A percentile compares a stretch with the other conserved stretches of the same genome.
Conservation (phyloP, 37 sponge, comb jelly and placozoan species). For the Hormiphora californensis region DNA sequence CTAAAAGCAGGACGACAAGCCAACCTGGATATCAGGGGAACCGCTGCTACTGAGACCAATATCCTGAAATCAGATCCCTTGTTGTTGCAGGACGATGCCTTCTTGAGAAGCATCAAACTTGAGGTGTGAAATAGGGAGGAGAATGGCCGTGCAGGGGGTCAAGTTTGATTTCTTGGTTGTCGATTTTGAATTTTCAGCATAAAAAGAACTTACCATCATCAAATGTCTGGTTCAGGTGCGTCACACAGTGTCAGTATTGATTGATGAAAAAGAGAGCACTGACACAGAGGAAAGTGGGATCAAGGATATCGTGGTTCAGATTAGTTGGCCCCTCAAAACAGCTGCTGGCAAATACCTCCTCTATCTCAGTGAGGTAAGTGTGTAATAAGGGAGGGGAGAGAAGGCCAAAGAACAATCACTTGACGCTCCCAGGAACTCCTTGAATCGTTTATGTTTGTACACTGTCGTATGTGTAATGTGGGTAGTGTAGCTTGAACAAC, state of each 20-base stretch:
- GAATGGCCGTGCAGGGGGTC: not conserved
- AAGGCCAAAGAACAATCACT: not conserved
- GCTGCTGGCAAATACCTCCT: slow-evolving; percentile 20
- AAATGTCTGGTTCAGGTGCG: slow-evolving; percentile 14
- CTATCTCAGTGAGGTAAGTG: slow-evolving; percentile 35
- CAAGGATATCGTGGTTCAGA: slow-evolving; percentile 19
- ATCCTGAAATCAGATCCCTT: not conserved
- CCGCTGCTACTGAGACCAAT: slow-evolving; percentile 16
- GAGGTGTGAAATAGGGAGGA: not conserved
- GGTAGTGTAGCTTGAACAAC: too few species aligned
- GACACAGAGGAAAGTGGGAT: slow-evolving; percentile 4
- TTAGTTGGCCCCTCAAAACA: slow-evolving; percentile 21
- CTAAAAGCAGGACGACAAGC: slow-evolving; percentile 19
- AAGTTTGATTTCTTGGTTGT: not conserved
- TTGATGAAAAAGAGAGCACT: not conserved
- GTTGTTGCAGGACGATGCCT: not conserved
- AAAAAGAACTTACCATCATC: not conserved
- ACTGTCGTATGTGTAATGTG: too few species aligned
- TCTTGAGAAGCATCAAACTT: slow-evolving; percentile 38
- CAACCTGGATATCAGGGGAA: slow-evolving; percentile 33
- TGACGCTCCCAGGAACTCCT: not conserved
- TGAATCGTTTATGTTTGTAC: not conserved
- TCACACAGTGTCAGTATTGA: slow-evolving; percentile 39
- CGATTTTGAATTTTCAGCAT: not conserved
- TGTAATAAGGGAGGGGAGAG: not conserved